phyloP scores from a whole-genome alignment of 2,797 vertebrate species.

The Chelon labrosus region DNA sequence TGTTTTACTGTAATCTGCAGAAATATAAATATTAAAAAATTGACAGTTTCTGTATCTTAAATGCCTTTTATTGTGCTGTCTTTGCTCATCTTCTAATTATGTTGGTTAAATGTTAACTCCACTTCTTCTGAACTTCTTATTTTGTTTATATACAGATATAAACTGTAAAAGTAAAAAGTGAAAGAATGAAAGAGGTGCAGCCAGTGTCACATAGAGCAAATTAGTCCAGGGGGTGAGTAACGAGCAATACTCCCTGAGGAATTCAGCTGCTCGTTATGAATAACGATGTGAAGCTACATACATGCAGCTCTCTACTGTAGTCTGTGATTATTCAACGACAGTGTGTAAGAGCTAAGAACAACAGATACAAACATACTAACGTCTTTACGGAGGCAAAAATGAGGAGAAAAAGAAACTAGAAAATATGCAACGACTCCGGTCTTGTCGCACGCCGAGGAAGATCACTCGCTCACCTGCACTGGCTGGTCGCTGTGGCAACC shows the following conservation, averaged over 20 bases:
- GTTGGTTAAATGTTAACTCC: neutral
- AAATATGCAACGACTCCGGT: neutral
- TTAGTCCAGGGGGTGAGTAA: slow-evolving; percentile 27
- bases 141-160: neutral
- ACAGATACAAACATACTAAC: neutral
- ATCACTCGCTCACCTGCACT: slow-evolving; percentile 90
- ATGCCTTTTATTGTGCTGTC: neutral
- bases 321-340: slow-evolving; percentile 8
- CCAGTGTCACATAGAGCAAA: slow-evolving; percentile 41
- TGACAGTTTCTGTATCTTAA: neutral
- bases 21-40: too few species aligned
- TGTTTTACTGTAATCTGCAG: neutral
- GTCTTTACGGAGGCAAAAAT: neutral
- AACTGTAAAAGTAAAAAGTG: neutral
- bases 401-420: neutral
- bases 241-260: slow-evolving; percentile 14
- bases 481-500: slow-evolving; percentile 96
- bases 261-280: slow-evolving; percentile 22
- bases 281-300: slow-evolving; percentile 14
- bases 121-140: neutral
- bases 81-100: neutral
- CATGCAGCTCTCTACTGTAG: neutral
- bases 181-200: slow-evolving; percentile 6
- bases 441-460: slow-evolving; percentile 15
- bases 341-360: neutral